These are phyloP conservation scores for Phalera bucephala DNA, from an alignment of 2,888 invertebrate genomes.

Conservation along the genomic window DNA sequence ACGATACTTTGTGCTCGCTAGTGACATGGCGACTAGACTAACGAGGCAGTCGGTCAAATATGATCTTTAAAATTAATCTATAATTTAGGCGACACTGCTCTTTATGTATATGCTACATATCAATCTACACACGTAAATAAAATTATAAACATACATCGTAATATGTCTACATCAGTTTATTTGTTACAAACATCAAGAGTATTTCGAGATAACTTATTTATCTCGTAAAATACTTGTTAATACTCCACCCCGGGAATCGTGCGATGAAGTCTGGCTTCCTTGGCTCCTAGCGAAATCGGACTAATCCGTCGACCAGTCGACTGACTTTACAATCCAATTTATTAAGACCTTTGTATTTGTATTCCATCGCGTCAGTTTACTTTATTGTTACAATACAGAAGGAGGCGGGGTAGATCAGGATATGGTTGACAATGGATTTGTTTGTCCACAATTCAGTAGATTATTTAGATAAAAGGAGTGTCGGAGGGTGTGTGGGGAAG, in stretches of 20 bases:
- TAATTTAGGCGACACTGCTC: no score
- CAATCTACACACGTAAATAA: neutral
- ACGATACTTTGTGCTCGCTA: no score
- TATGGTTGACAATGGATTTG: conserved; percentile 42
- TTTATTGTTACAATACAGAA: conserved; percentile 27
- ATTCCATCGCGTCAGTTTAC: conserved; percentile 37
- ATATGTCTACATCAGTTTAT: conserved; percentile 13
- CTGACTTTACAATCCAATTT: conserved; percentile 43
- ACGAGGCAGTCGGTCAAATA: no score
- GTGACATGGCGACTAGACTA: no score
- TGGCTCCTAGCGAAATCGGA: conserved; percentile 39
- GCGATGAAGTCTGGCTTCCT: conserved; percentile 56
- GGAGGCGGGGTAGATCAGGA: conserved; percentile 35
- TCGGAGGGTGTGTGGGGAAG: conserved; percentile 40
- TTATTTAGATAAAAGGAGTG: conserved; percentile 41
- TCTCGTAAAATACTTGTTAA: conserved; percentile 79
- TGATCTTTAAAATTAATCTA: no score
- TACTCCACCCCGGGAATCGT: conserved; percentile 63
- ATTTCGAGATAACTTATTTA: conserved; percentile 75
- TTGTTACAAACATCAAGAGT: conserved; percentile 57
- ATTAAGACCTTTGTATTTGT: conserved; percentile 49
- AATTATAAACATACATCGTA: neutral
- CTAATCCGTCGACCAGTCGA: conserved; percentile 38
- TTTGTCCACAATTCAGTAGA: conserved; percentile 50
- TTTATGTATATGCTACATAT: neutral